Base-by-base conservation (phyloP, 2,888 invertebrate species). In the Andrena chrysosceles region DNA sequence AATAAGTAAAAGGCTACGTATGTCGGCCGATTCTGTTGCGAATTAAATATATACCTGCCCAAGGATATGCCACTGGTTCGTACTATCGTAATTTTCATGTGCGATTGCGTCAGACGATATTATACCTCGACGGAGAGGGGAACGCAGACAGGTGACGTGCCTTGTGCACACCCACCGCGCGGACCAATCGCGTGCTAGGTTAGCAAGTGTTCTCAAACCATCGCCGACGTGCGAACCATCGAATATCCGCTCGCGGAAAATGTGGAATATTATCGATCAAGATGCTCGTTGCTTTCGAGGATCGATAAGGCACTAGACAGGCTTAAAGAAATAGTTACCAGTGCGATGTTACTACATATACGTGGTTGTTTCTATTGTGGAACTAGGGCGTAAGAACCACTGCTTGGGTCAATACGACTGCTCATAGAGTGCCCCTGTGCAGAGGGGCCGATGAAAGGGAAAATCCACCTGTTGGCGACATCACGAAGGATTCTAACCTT, bases 131-230 rank as follows among this genome's bases (percentile, higher is more conserved):
- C 49, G 23, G 56, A 16, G 49, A 60, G 42, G 33, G 48, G 66
- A 56, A 48, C 59, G 56, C 31, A 42, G 56, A 63, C 78, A 81
- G 86, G 71, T 86, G 84, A 87, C 89, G 82, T 73, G 86, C 86
- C 87, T 84, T 56, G 81, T 54, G 52, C 83, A 88, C 89, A 84
- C 88, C 90, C 86, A 83, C 79, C 59, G 68, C 33, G 23, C 42
- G 75, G 77, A 85, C 91, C 91, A 91, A 89, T 91, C 79, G 60
- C 56, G 29, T 13, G 56, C 62, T 66, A 56, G 76, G 49, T 20
- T 67, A 63, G 48, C 52, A 31, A 77, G 54, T 48, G 68, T 76
- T 79, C 77, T 83, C 85, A 83, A 81, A 75, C 59, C 31, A 10
- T 31, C 26, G 23, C 7, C 23, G 35, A 8, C 33, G 0, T 6